Percentiles rank a stretch among this genome's conserved stretches.
Conservation (phyloP, 1,140 invertebrate species). For the Drosophila nebulosa region DNA sequence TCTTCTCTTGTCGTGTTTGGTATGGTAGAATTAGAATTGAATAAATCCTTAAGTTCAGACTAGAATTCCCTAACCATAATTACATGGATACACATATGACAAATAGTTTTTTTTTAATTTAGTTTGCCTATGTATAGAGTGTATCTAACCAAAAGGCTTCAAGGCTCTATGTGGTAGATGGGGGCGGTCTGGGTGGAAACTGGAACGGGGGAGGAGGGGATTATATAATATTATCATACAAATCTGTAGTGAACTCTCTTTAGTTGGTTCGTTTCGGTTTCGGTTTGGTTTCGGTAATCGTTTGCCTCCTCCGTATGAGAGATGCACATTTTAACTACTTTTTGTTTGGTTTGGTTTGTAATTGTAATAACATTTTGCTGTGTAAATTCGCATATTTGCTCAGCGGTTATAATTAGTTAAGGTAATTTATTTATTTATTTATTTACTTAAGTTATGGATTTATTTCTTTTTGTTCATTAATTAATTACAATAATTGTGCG, state of each 20-base stretch:
- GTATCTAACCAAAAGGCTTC: not conserved
- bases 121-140: not conserved
- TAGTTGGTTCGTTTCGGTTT: constrained; percentile 27
- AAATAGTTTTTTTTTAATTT: constrained; percentile 2
- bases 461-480: constrained; percentile 24
- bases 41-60: not conserved
- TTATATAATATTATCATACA: constrained; percentile 33
- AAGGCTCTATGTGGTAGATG: constrained; percentile 1
- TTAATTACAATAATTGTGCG: constrained; percentile 74
- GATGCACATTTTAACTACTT: constrained; percentile 1
- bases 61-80: not conserved
- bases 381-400: constrained; percentile 54
- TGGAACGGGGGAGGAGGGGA: not conserved
- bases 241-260: constrained; percentile 25
- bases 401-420: constrained; percentile 35
- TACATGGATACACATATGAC: not conserved
- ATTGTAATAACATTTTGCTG: constrained; percentile 36
- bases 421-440: constrained; percentile 37
- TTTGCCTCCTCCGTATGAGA: not conserved
- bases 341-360: not conserved
- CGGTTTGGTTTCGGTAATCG: not conserved
- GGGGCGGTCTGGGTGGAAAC: not conserved
- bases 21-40: constrained; percentile 6
- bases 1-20: not conserved
- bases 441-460: constrained; percentile 69